A percentile compares a stretch with the other conserved stretches of the same genome.
These are phyloP conservation scores for Caranx ignobilis DNA, from an alignment of 2,113 vertebrate species.

Conservation along the genomic window DNA sequence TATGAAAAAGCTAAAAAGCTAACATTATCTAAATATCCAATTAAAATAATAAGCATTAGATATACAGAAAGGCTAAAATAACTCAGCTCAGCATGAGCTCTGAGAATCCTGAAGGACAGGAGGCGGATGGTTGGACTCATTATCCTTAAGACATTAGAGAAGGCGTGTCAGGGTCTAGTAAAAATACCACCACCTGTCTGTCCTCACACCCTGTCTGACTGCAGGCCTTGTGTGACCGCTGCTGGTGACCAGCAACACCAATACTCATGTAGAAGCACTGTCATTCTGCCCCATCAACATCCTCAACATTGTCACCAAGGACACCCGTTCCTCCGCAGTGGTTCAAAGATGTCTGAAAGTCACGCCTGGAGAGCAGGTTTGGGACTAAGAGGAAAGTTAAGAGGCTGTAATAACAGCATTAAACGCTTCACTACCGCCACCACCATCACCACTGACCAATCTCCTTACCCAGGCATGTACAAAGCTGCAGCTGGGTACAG, in stretches of 20 bases:
- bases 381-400: constrained; percentile 37
- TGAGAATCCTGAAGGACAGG: constrained; percentile 14
- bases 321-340: constrained; percentile 5
- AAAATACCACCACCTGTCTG: constrained; percentile 50
- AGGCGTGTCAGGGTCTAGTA: constrained; percentile 9
- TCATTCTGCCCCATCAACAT: constrained; percentile 23
- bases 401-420: constrained; percentile 49
- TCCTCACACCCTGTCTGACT: constrained; percentile 53
- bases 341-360: constrained; percentile 74
- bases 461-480: background rate
- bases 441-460: background rate
- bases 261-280: background rate
- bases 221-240: constrained; percentile 8
- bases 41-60: background rate
- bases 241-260: background rate
- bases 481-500: background rate
- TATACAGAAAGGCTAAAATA: background rate
- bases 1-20: background rate
- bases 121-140: background rate
- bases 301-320: constrained; percentile 17
- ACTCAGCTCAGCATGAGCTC: background rate
- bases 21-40: background rate
- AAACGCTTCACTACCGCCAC: constrained; percentile 40
- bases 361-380: constrained; percentile 19
- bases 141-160: background rate